Conservation (phyloP, 2,797 vertebrate species). For the Sitta carolinensis region DNA sequence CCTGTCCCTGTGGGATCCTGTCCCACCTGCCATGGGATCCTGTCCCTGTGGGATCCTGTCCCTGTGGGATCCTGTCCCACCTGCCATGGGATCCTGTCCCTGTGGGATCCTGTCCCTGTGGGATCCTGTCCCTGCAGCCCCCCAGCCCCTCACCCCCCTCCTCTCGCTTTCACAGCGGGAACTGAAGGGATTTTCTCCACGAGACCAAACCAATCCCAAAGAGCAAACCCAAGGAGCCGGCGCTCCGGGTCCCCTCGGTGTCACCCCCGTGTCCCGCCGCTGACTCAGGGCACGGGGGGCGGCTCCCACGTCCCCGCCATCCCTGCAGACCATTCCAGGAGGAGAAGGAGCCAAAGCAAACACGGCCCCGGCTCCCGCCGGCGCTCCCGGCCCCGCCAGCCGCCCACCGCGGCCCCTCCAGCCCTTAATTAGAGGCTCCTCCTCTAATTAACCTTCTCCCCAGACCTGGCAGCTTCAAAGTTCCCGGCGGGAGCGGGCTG, state of each 20-base stretch:
- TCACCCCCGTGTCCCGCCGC: neutral
- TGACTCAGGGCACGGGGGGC: neutral
- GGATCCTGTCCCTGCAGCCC: neutral
- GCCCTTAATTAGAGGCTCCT: neutral
- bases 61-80: neutral
- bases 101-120: rapidly evolving
- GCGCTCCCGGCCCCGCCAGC: neutral
- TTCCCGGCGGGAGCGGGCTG: neutral
- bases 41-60: no score
- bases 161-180: neutral
- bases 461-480: conserved; percentile 24
- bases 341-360: conserved; percentile 1
- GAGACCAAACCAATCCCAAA: neutral
- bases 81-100: rapidly evolving
- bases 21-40: no score
- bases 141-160: neutral
- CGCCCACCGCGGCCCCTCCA: neutral
- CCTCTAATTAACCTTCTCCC: neutral
- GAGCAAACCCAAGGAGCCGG: no score
- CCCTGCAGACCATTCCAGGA: neutral
- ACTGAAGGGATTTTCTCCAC: neutral
- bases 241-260: rapidly evolving
- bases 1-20: neutral
- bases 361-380: neutral
- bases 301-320: neutral